These are phyloP conservation scores for Meandrina meandrites DNA, from an alignment of 92 coral and sea anemone genomes.

Conservation along the genomic window DNA sequence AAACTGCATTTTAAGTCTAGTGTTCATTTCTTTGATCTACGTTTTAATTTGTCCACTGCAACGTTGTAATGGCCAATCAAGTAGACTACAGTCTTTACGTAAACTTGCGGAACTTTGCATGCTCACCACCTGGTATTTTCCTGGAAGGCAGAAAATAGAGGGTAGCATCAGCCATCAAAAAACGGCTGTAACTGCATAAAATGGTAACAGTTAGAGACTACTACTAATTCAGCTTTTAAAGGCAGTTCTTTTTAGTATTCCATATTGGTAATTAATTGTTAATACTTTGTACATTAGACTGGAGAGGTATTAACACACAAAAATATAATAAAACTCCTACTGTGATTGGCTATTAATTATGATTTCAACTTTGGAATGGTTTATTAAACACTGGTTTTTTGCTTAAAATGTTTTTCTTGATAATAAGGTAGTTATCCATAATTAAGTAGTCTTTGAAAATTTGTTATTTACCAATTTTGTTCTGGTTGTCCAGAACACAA, in stretches of 20 bases:
- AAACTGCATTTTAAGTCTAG: neutral
- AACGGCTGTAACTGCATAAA: neutral
- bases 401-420: too few relatives aligned
- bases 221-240: too few relatives aligned
- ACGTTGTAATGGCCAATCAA: neutral
- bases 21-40: neutral
- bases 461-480: neutral
- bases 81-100: conserved; percentile 28
- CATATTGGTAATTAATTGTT: too few relatives aligned
- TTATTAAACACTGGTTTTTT: too few relatives aligned
- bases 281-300: too few relatives aligned
- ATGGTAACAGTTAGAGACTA: neutral
- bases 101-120: conserved; percentile 60
- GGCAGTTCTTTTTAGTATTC: too few relatives aligned
- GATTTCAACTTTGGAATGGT: too few relatives aligned
- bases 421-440: too few relatives aligned
- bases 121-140: conserved; percentile 66
- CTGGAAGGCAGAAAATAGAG: conserved; percentile 52
- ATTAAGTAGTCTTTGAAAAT: too few relatives aligned
- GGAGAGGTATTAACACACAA: too few relatives aligned
- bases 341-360: too few relatives aligned
- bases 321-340: too few relatives aligned
- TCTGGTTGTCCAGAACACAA: neutral
- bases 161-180: neutral
- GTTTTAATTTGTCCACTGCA: neutral